Evolutionary conservation across 2,113 vertebrate species (phyloP).

Genomic region (Zosterops lateralis): DNA sequence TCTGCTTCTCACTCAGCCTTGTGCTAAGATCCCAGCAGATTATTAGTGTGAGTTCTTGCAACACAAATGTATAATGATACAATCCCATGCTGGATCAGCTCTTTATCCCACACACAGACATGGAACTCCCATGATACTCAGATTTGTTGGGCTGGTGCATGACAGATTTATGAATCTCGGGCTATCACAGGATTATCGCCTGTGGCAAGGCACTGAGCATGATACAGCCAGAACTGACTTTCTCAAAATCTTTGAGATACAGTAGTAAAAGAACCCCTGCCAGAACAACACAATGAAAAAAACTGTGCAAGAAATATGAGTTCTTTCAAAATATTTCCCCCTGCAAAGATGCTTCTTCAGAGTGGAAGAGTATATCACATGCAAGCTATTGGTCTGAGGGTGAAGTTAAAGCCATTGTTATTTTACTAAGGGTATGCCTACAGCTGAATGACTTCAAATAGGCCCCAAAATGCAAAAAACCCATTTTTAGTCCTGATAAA

Average conservation of each 20-base stretch:
- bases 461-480: background rate
- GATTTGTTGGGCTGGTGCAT: background rate
- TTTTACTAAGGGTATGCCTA: background rate
- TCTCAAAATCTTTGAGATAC: background rate
- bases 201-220: background rate
- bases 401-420: background rate
- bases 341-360: background rate
- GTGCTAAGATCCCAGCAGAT: background rate
- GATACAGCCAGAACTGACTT: background rate
- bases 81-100: background rate
- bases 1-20: background rate
- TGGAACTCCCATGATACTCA: background rate
- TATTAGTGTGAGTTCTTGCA: background rate
- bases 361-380: background rate
- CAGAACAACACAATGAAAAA: background rate
- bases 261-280: background rate
- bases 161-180: conserved; percentile 12
- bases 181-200: background rate
- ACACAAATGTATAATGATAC: rapidly evolving
- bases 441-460: background rate
- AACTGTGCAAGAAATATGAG: background rate
- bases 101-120: background rate
- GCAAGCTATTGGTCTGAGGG: background rate
- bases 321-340: background rate
- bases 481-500: background rate